Evolutionary conservation across 1,140 invertebrate species (phyloP).

Genomic region (Samia ricini): DNA sequence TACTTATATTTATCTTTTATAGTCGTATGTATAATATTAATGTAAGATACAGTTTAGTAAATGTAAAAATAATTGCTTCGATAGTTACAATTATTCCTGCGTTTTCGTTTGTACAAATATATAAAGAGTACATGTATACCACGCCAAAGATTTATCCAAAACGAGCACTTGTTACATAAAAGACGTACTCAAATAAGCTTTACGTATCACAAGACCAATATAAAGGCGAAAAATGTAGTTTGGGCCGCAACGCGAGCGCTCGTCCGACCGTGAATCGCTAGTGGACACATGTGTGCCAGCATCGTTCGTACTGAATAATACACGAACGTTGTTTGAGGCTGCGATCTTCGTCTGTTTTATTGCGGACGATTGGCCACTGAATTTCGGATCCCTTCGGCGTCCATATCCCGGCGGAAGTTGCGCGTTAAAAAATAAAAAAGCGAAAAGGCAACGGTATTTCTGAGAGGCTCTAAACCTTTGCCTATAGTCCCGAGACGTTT

Average conservation of each 20-base stretch:
- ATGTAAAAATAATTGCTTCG: too few species aligned
- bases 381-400: conserved; percentile 29
- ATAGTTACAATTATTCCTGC: too few species aligned
- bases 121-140: neutral
- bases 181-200: conserved; percentile 8
- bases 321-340: conserved; percentile 51
- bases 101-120: too few species aligned
- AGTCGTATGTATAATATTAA: too few species aligned
- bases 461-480: conserved; percentile 1
- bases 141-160: neutral
- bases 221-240: conserved; percentile 14
- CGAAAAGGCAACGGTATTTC: conserved; percentile 18
- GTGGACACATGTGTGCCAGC: conserved; percentile 60
- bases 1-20: too few species aligned
- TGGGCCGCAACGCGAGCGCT: neutral
- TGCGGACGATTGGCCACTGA: conserved; percentile 58
- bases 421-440: conserved; percentile 32
- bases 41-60: too few species aligned
- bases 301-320: conserved; percentile 56
- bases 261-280: conserved; percentile 45
- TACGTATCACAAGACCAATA: conserved; percentile 22
- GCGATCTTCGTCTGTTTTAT: conserved; percentile 63
- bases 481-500: conserved; percentile 8
- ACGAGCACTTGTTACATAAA: neutral
- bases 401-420: conserved; percentile 11